These are phyloP conservation scores for Amphiprion clarkii DNA, from an alignment of 2,797 vertebrate genomes.

Conservation along the genomic window DNA sequence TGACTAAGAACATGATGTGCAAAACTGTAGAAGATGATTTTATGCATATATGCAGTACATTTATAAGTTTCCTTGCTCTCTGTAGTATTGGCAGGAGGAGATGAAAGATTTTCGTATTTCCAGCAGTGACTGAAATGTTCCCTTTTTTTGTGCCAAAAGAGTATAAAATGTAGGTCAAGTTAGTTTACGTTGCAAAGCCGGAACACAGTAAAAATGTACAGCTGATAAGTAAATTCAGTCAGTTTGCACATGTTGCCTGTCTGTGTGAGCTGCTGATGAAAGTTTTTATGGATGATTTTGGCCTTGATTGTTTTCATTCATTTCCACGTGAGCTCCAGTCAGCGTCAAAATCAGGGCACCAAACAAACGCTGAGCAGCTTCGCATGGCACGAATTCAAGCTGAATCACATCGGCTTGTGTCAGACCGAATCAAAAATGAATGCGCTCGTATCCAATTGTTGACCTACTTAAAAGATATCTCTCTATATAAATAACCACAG, in stretches of 20 bases:
- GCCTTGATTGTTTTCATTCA: constrained; percentile 4
- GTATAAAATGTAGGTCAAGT: constrained; percentile 58
- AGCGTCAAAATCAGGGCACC: constrained; percentile 27
- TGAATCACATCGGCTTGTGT: constrained; percentile 49
- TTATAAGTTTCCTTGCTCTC: constrained; percentile 31
- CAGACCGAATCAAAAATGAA: constrained; percentile 57
- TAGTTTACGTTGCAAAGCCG: constrained; percentile 38
- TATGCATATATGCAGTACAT: constrained; percentile 50
- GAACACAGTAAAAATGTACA: constrained; percentile 10
- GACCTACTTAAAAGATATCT: constrained; percentile 67
- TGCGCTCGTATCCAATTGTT: constrained; percentile 49
- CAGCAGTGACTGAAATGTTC: constrained; percentile 43
- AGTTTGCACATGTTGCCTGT: constrained; percentile 2
- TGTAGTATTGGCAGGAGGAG: constrained; percentile 48
- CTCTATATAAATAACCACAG: constrained; percentile 61
- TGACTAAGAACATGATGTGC: constrained; percentile 38
- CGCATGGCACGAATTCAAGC: constrained; percentile 47
- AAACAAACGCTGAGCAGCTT: constrained; percentile 31
- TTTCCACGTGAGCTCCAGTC: constrained; percentile 31
- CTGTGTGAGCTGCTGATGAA: background rate
- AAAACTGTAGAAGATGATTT: constrained; percentile 37
- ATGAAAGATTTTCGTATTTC: constrained; percentile 57
- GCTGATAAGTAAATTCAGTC: background rate
- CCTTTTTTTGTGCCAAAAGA: constrained; percentile 36
- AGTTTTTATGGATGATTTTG: constrained; percentile 1